Conservation (phyloP, 2,888 invertebrate genomes). For the Diarsia brunnea region DNA sequence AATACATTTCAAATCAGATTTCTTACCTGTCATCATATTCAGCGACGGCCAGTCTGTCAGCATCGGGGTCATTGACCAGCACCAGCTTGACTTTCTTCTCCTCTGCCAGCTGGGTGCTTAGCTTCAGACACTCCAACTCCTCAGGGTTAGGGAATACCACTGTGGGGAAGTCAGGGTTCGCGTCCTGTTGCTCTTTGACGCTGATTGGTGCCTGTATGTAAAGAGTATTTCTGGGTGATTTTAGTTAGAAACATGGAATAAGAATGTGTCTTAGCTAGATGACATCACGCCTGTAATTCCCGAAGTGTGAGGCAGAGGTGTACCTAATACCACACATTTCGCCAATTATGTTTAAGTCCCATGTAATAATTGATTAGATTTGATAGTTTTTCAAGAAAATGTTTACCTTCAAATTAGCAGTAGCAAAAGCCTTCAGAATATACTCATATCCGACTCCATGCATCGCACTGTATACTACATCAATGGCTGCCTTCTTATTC, state of each 20-base stretch:
- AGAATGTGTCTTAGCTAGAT: too few relatives aligned
- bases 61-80: slow-evolving; percentile 99
- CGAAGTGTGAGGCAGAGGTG: too few relatives aligned
- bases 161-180: slow-evolving; percentile 99
- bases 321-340: too few relatives aligned
- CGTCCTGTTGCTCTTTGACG: slow-evolving; percentile 94
- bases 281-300: too few relatives aligned
- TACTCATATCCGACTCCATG: slow-evolving; percentile 98
- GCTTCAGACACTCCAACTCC: slow-evolving; percentile 95
- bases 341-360: too few relatives aligned
- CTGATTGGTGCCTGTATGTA: slow-evolving; percentile 90
- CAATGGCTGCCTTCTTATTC: slow-evolving; percentile 90
- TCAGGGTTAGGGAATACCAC: slow-evolving; percentile 99
- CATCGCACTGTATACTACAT: slow-evolving; percentile 98
- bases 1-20: background rate
- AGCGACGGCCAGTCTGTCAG: slow-evolving; percentile 98
- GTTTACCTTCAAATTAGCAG: slow-evolving; percentile 94
- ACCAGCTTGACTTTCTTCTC: slow-evolving; percentile 93
- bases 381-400: too few relatives aligned
- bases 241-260: background rate
- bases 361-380: too few relatives aligned
- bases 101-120: slow-evolving; percentile 95
- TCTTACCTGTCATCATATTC: slow-evolving; percentile 93
- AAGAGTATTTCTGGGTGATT: background rate
- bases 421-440: slow-evolving; percentile 93